phyloP scores from a whole-genome alignment of 2,113 vertebrate species.

The Ivindomyrus marchei region DNA sequence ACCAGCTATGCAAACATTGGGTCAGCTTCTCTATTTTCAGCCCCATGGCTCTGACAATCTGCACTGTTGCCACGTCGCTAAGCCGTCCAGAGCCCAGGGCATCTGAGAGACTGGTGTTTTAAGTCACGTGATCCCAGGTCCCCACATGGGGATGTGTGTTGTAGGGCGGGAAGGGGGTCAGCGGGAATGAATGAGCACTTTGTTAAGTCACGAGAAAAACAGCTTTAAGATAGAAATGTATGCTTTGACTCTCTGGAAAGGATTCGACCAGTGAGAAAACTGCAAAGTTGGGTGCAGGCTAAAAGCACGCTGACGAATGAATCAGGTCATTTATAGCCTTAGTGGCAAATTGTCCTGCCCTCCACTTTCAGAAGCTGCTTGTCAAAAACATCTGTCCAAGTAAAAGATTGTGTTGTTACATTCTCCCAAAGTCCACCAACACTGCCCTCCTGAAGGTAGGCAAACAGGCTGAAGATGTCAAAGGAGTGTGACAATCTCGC shows the following conservation, averaged over 20 bases:
- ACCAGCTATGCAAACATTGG: neutral
- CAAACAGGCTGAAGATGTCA: neutral
- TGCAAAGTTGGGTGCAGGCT: neutral
- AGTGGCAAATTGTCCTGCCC: neutral
- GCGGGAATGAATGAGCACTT: constrained; percentile 55
- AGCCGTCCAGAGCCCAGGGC: neutral
- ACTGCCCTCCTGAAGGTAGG: neutral
- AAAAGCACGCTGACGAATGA: neutral
- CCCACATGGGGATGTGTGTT: constrained; percentile 12
- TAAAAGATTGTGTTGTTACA: neutral
- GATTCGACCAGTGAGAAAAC: neutral
- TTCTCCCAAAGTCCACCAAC: neutral
- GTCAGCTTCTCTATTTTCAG: neutral
- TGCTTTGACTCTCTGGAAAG: neutral
- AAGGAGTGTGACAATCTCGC: too few species aligned
- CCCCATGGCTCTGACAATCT: neutral
- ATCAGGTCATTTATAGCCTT: neutral
- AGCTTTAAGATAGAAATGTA: constrained; percentile 18
- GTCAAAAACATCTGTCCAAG: neutral
- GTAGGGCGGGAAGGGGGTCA: constrained; percentile 40
- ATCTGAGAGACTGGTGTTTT: constrained; percentile 17
- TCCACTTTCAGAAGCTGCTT: neutral
- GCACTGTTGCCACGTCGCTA: neutral
- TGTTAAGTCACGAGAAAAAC: constrained; percentile 39
- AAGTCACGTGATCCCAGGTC: constrained; percentile 28